phyloP scores from a whole-genome alignment of 2,888 invertebrate genomes.

The Pediacus dermestoides region DNA sequence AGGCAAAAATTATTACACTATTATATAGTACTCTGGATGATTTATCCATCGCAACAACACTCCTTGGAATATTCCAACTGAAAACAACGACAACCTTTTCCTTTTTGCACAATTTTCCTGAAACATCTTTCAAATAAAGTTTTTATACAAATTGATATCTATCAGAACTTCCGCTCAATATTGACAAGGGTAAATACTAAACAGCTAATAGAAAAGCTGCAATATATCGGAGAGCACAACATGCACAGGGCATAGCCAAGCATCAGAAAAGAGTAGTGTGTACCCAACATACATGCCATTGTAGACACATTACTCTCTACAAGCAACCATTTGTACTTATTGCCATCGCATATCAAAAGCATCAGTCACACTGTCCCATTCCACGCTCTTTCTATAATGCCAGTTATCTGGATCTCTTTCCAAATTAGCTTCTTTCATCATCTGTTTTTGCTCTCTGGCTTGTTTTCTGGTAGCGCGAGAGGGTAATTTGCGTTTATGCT shows the following conservation, averaged over 20 bases:
- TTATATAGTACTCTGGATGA: no score
- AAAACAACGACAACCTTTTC: slow-evolving; percentile 5
- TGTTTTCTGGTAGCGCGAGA: no score
- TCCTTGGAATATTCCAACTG: slow-evolving; percentile 3
- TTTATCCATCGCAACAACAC: no score
- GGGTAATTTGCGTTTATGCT: not conserved
- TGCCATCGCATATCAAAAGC: slow-evolving; percentile 30
- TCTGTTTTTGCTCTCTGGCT: not conserved
- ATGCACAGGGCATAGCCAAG: slow-evolving; percentile 11
- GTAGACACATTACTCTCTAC: slow-evolving; percentile 28
- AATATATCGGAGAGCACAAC: slow-evolving; percentile 26
- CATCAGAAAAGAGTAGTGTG: slow-evolving; percentile 2
- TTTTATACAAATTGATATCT: slow-evolving; percentile 4
- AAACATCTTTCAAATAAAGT: slow-evolving; percentile 1
- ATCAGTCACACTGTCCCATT: slow-evolving; percentile 12
- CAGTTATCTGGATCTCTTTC: slow-evolving; percentile 13
- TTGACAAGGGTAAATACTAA: slow-evolving; percentile 18
- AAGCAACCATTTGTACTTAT: slow-evolving; percentile 33
- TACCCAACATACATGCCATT: slow-evolving; percentile 27
- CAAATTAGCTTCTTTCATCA: slow-evolving; percentile 11
- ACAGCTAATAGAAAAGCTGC: slow-evolving; percentile 35
- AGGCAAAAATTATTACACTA: no score
- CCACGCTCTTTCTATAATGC: slow-evolving; percentile 8
- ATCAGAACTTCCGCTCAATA: slow-evolving; percentile 18
- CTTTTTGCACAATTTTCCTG: slow-evolving; percentile 3